A percentile compares a stretch with the other conserved stretches of the same genome.
These are phyloP conservation scores for Okapia johnstoni DNA, from an alignment of 2,113 vertebrate species.

Conservation along the genomic window DNA sequence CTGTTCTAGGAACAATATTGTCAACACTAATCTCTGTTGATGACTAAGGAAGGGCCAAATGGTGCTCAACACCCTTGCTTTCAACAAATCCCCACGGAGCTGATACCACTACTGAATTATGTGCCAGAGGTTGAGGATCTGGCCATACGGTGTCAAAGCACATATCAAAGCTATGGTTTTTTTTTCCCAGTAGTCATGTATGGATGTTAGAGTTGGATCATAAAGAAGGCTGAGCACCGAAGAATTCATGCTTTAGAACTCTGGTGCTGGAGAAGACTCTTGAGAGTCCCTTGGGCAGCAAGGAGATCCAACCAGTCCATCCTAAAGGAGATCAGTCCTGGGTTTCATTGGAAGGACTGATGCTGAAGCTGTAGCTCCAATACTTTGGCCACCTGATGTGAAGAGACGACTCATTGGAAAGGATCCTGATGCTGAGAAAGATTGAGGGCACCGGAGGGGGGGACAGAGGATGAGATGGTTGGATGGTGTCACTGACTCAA, in stretches of 20 bases:
- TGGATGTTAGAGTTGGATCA: not conserved
- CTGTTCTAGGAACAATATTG: rapidly evolving
- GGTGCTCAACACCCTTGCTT: not conserved
- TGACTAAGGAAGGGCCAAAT: not conserved
- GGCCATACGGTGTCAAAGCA: not conserved
- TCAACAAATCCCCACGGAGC: not conserved
- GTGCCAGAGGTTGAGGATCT: not conserved
- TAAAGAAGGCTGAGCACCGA: not conserved
- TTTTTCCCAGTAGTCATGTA: not conserved
- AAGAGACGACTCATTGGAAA: not conserved
- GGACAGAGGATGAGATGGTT: not conserved
- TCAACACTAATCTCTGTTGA: not conserved
- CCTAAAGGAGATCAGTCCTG: not conserved
- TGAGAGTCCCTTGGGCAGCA: not conserved
- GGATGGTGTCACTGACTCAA: not conserved
- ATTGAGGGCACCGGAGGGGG: not conserved
- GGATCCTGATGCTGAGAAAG: not conserved
- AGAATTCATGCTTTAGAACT: not conserved
- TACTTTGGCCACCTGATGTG: not conserved
- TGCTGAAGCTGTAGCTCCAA: not conserved
- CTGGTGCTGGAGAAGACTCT: not conserved
- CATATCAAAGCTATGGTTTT: not conserved
- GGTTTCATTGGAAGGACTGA: not conserved
- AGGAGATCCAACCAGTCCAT: not conserved
- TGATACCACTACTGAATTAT: not conserved